Evolutionary conservation across 2,113 vertebrate species (phyloP).

Genomic region (Mohoua ochrocephala): DNA sequence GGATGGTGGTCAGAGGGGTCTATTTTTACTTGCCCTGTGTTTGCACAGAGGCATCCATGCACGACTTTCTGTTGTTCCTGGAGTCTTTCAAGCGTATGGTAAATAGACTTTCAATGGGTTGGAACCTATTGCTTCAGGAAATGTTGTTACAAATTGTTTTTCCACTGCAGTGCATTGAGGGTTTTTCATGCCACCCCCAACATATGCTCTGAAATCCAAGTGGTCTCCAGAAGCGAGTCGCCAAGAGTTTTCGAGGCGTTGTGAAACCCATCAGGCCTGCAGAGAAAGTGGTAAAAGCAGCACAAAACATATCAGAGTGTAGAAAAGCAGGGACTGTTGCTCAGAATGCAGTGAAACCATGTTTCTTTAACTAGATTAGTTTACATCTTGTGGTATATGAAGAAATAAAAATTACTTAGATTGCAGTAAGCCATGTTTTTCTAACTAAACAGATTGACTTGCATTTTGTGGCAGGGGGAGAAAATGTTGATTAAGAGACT

Average conservation of each 20-base stretch:
- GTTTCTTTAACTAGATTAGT: conserved; percentile 70
- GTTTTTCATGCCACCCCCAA: conserved; percentile 63
- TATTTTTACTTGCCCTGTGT: conserved; percentile 40
- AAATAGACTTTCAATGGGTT: conserved; percentile 59
- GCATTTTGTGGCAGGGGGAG: conserved; percentile 36
- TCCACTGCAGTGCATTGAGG: conserved; percentile 54
- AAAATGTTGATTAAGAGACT: neutral
- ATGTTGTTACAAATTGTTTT: conserved; percentile 74
- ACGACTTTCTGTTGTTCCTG: conserved; percentile 43
- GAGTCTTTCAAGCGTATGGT: conserved; percentile 43
- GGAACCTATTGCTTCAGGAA: conserved; percentile 67
- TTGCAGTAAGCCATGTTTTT: conserved; percentile 70
- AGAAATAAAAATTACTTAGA: conserved; percentile 71
- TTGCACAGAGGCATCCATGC: conserved; percentile 52
- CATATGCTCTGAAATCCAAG: conserved; percentile 14
- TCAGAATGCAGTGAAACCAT: conserved; percentile 61
- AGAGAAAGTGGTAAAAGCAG: neutral
- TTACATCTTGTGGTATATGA: conserved; percentile 68
- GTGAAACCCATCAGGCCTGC: neutral
- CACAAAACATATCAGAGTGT: neutral
- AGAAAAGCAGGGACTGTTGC: conserved; percentile 34
- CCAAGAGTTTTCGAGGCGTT: neutral
- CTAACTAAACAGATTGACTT: conserved; percentile 71
- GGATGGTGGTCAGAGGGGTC: conserved; percentile 24
- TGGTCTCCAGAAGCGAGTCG: neutral